Percentiles rank a stretch among this genome's conserved stretches.
Conservation (phyloP, 2,113 vertebrate species). For the Callipepla squamata region DNA sequence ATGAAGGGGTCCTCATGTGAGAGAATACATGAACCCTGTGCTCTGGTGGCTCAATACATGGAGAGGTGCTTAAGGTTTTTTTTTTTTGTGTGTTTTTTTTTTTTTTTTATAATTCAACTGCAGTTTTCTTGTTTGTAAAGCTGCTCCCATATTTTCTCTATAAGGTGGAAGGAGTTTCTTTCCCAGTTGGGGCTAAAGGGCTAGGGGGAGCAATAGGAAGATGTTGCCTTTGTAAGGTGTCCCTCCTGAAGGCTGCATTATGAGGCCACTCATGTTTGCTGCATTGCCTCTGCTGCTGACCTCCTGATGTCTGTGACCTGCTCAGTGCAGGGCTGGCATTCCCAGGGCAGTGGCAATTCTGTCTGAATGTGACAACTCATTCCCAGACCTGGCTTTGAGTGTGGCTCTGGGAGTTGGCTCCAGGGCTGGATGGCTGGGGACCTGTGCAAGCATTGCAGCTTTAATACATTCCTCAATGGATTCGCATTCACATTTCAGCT, state of each 20-base stretch:
- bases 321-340: neutral
- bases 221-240: neutral
- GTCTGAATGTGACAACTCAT: accelerated
- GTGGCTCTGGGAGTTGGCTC: neutral
- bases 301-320: neutral
- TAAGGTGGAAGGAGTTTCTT: neutral
- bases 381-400: accelerated
- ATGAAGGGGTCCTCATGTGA: neutral
- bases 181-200: neutral
- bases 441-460: neutral
- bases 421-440: neutral
- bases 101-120: neutral
- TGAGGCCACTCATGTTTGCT: neutral
- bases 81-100: neutral
- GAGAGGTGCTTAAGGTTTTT: neutral
- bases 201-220: neutral
- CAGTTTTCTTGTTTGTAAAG: neutral
- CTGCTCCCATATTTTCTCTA: neutral
- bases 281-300: neutral
- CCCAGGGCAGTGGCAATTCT: neutral
- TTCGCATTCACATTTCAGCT: neutral
- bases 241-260: neutral
- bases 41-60: neutral
- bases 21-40: neutral
- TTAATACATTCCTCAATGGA: neutral